These are phyloP conservation scores for Platorchestia sp. DNA, from an alignment of 1,140 invertebrate genomes.

Conservation along the genomic window DNA sequence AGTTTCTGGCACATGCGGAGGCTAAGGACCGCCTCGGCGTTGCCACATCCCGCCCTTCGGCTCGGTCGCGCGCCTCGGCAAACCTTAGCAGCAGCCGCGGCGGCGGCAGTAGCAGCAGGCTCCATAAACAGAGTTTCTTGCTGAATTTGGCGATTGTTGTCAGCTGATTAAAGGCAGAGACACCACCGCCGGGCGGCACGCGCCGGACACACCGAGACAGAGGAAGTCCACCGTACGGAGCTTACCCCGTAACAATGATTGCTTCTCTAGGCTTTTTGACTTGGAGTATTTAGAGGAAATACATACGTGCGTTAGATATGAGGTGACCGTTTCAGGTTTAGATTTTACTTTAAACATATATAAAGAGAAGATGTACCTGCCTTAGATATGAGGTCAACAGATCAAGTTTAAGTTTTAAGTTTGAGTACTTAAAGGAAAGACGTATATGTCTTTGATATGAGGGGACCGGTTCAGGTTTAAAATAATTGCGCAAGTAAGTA, in stretches of 20 bases:
- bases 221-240: background rate
- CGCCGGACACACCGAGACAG: background rate
- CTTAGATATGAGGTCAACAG: no score
- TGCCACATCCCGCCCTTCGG: background rate
- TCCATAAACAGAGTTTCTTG: constrained; percentile 52
- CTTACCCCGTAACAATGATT: background rate
- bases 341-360: no score
- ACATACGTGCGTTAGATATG: no score
- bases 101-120: background rate
- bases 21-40: background rate
- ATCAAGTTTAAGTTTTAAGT: no score
- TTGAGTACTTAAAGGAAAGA: no score
- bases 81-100: background rate
- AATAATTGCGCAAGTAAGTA: no score
- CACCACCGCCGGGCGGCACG: background rate
- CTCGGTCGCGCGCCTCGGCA: background rate
- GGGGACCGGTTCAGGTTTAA: no score
- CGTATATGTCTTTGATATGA: no score
- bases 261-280: no score
- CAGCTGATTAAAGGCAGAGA: constrained; percentile 33
- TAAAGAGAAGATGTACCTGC: no score
- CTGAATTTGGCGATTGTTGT: constrained; percentile 49
- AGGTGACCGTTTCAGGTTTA: no score
- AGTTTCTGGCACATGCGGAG: constrained; percentile 3
- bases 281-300: no score